Evolutionary conservation across 2,888 invertebrate species (phyloP), one percentile per base, ranked within the genome.

Genomic region (Coelopa pilipes): DNA sequence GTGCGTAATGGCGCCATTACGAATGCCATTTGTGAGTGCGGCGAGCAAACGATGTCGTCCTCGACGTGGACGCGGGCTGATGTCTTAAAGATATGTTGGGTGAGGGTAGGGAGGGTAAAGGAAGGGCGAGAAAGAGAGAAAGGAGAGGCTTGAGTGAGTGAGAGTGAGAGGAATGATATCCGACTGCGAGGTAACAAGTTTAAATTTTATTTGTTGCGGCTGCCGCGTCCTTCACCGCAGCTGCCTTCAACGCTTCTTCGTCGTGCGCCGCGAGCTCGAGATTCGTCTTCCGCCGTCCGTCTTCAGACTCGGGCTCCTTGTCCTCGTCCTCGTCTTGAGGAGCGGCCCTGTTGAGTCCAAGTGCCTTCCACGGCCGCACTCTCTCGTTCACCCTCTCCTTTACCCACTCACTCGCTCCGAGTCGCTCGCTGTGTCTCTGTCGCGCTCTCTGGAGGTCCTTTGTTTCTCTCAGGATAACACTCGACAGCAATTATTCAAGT

Each of bases 401-500:
- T 49, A 53, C n/a, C 19, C n/a, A 65, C n/a, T n/a, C 60, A 19
- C 50, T 63, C 63, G 4, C 12, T 53, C n/a, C 53, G 7, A 24
- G 46, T 59, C 46, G 53, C 45, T 24, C 57, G 10, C 65, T 65
- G 57, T 57, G 11, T 63, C 57, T 45, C 50, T 17, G 15, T 47
- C 19, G 24, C 59, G n/a, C 47, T 65, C 49, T 21, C 15, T 59
- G 24, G 12, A 50, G n/a, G 34, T 45, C 50, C 55, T 55, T 71
- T 71, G 71, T 71, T 71, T 71, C 50, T 65, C 34, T 50, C 53
- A 53, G 53, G 65, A 53, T 46, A 71, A 46, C 71, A 65, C 71
- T 71, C 68, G 62, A 62, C 21, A 70, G 72, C 75, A 76, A 76
- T 76, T 76, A 76, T 74, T 76, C 76, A 75, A 72, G 59, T 74